phyloP scores from a whole-genome alignment of 2,113 vertebrate genomes.

The Phylloscopus trochilus region DNA sequence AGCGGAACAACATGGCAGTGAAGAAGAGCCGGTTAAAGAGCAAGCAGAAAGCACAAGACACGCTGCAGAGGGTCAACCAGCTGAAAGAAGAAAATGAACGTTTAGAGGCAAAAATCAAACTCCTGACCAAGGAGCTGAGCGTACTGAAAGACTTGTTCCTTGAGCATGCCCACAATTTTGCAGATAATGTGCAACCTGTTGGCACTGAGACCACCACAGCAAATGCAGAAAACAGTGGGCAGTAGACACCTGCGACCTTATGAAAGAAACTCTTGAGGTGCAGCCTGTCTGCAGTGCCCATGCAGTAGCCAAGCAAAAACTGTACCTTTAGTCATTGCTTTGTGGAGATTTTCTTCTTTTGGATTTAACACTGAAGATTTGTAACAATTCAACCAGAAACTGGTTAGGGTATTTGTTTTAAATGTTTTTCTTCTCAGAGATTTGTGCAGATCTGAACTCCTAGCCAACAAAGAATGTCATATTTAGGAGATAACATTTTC shows the following conservation, averaged over 20 bases:
- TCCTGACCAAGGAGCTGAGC: constrained; percentile 96
- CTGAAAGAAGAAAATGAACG: constrained; percentile 98
- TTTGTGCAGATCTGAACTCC: constrained; percentile 3
- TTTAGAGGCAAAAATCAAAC: constrained; percentile 96
- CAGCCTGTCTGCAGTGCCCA: background rate
- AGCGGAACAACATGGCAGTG: constrained; percentile 97
- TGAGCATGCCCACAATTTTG: constrained; percentile 95
- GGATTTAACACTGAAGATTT: constrained; percentile 70
- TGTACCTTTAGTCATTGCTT: constrained; percentile 1
- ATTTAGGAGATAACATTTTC: constrained; percentile 36
- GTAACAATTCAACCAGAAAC: constrained; percentile 51
- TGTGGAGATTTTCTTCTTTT: constrained; percentile 40
- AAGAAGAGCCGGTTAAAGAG: constrained; percentile 97
- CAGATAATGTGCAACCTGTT: constrained; percentile 88
- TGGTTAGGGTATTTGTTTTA: constrained; percentile 44
- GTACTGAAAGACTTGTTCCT: constrained; percentile 99
- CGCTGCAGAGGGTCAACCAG: constrained; percentile 93
- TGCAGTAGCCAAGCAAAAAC: background rate
- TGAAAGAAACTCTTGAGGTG: background rate
- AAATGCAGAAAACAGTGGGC: constrained; percentile 56
- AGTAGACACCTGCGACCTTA: constrained; percentile 28
- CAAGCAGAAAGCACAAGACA: constrained; percentile 98
- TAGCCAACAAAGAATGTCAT: background rate
- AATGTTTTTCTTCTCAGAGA: constrained; percentile 37
- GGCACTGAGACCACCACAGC: constrained; percentile 69